These are phyloP conservation scores for Anthophora plumipes DNA, from an alignment of 2,888 invertebrate species.

Conservation along the genomic window DNA sequence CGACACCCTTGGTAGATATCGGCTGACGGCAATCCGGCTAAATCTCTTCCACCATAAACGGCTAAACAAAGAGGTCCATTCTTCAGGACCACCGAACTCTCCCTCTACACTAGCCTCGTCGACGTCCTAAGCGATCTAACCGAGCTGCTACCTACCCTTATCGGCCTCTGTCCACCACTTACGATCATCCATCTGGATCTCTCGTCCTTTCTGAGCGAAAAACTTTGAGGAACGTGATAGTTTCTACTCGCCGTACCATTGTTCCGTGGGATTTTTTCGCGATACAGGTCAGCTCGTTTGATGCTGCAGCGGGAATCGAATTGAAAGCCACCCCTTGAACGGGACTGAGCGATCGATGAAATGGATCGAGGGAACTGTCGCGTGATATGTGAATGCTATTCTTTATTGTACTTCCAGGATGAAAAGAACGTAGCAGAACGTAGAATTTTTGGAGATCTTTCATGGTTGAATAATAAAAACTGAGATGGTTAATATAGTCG, in stretches of 20 bases:
- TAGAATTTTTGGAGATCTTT: not conserved
- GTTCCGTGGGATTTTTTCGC: slow-evolving; percentile 67
- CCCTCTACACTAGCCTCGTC: slow-evolving; percentile 60
- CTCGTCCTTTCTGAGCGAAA: slow-evolving; percentile 58
- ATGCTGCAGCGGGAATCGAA: slow-evolving; percentile 4
- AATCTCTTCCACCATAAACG: slow-evolving; percentile 85
- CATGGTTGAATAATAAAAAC: no score
- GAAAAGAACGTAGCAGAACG: not conserved
- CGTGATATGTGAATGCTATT: not conserved
- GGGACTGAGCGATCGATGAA: slow-evolving; percentile 23
- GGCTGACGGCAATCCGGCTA: slow-evolving; percentile 83
- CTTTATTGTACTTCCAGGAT: not conserved
- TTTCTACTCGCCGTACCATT: slow-evolving; percentile 48
- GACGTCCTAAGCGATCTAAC: slow-evolving; percentile 52
- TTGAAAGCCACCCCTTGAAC: not conserved
- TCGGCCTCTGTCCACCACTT: slow-evolving; percentile 82
- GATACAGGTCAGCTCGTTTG: slow-evolving; percentile 59
- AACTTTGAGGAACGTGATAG: slow-evolving; percentile 60
- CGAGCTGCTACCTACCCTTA: slow-evolving; percentile 75
- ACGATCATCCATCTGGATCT: slow-evolving; percentile 84
- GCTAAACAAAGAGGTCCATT: slow-evolving; percentile 85
- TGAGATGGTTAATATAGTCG: no score
- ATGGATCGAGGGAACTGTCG: not conserved
- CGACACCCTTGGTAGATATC: slow-evolving; percentile 76
- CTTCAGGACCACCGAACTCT: slow-evolving; percentile 76